These are phyloP conservation scores for Lordiphosa collinella DNA, from an alignment of 1,140 invertebrate species.

Conservation along the genomic window DNA sequence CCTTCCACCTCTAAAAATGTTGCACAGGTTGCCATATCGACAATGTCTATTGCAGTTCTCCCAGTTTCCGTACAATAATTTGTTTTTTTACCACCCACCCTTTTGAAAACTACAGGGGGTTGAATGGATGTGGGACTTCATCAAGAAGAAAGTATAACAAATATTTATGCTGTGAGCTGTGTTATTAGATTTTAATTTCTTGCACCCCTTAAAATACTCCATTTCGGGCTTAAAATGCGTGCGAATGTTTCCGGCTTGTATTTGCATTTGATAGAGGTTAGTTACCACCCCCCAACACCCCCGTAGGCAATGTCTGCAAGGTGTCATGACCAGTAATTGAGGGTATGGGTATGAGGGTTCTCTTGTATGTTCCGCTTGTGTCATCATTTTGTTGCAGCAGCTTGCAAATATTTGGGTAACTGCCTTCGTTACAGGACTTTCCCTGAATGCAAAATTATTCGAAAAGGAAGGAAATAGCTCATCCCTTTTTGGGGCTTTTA, in stretches of 20 bases:
- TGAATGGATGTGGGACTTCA: constrained; percentile 40
- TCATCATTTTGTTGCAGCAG: constrained; percentile 62
- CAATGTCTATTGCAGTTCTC: constrained; percentile 59
- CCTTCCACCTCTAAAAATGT: constrained; percentile 49
- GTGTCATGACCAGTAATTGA: constrained; percentile 75
- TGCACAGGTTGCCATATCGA: constrained; percentile 68
- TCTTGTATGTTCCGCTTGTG: constrained; percentile 39
- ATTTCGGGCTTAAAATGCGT: constrained; percentile 18
- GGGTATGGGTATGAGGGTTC: constrained; percentile 40
- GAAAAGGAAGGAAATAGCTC: constrained; percentile 15
- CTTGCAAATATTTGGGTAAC: constrained; percentile 73
- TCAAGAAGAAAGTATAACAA: constrained; percentile 64
- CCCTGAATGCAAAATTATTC: constrained; percentile 43
- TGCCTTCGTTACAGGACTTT: constrained; percentile 57
- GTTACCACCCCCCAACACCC: constrained; percentile 18
- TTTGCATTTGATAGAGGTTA: constrained; percentile 48
- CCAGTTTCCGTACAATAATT: constrained; percentile 56
- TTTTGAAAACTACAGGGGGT: constrained; percentile 18
- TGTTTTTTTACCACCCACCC: constrained; percentile 53
- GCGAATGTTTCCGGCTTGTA: constrained; percentile 68
- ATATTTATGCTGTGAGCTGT: constrained; percentile 77
- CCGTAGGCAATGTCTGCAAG: constrained; percentile 31
- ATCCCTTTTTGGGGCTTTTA: constrained; percentile 12
- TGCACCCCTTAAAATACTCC: constrained; percentile 60
- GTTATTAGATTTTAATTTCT: constrained; percentile 78